Evolutionary conservation across 2,888 invertebrate species (phyloP).

Genomic region (Drosophila vallismaia): DNA sequence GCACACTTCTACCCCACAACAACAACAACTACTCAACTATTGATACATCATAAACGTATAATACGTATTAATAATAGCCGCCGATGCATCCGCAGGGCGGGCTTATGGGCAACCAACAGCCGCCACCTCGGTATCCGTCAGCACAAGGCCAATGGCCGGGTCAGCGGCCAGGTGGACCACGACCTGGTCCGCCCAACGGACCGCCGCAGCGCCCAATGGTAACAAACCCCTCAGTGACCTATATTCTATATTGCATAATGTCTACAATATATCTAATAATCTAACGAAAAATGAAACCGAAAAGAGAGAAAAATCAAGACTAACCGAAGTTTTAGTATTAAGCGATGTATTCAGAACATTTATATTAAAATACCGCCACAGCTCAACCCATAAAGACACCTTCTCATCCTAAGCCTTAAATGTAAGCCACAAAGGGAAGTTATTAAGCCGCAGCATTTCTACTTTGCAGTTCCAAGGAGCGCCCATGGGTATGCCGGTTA

Average conservation of each 20-base stretch:
- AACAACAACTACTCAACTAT: slow-evolving; percentile 60
- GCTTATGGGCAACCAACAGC: slow-evolving; percentile 84
- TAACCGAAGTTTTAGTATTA: slow-evolving; percentile 60
- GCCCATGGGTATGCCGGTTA: slow-evolving; percentile 85
- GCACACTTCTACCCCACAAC: slow-evolving; percentile 72
- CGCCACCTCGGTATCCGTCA: slow-evolving; percentile 85
- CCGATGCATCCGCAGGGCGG: slow-evolving; percentile 86
- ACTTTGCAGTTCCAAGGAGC: slow-evolving; percentile 83
- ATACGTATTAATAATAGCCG: slow-evolving; percentile 73
- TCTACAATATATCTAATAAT: slow-evolving; percentile 7
- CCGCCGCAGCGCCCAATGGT: slow-evolving; percentile 86
- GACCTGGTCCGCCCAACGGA: slow-evolving; percentile 84
- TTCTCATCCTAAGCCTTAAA: slow-evolving; percentile 20
- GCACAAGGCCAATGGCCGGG: slow-evolving; percentile 84
- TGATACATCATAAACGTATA: slow-evolving; percentile 54
- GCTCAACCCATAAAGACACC: slow-evolving; percentile 46
- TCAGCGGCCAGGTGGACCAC: slow-evolving; percentile 85
- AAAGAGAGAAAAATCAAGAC: slow-evolving; percentile 46
- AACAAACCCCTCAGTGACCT: slow-evolving; percentile 64
- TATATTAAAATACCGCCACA: slow-evolving; percentile 61
- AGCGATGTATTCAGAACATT: slow-evolving; percentile 78
- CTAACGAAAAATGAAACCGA: slow-evolving; percentile 19
- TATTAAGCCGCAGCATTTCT: slow-evolving; percentile 26
- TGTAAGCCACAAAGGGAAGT: background rate
- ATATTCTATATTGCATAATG: slow-evolving; percentile 13